Conservation (phyloP, 1,140 invertebrate species). For the Camponotus vicinus region DNA sequence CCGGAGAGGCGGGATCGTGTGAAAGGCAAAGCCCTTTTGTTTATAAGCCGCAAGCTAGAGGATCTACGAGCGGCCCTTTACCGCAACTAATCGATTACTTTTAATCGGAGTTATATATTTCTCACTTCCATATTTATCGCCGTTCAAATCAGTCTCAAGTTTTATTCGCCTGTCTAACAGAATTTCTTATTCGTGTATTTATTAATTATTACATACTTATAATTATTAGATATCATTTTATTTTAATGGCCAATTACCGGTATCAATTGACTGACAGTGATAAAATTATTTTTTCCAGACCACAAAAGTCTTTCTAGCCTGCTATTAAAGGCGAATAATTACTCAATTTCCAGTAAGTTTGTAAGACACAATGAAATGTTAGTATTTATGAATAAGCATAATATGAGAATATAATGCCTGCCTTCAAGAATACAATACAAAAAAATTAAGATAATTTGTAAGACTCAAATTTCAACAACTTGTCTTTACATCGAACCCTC, state of each 20-base stretch:
- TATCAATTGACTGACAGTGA: neutral
- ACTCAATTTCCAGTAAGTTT: neutral
- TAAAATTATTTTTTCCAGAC: neutral
- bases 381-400: neutral
- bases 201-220: neutral
- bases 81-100: conserved; percentile 41
- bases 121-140: conserved; percentile 34
- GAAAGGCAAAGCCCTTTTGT: conserved; percentile 59
- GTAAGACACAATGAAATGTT: neutral
- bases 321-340: neutral
- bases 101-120: conserved; percentile 25
- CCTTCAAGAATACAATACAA: neutral
- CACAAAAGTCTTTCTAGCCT: neutral
- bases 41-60: conserved; percentile 38
- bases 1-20: conserved; percentile 34
- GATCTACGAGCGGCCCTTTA: conserved; percentile 33
- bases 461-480: neutral
- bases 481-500: neutral
- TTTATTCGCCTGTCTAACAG: neutral
- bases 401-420: too few species aligned
- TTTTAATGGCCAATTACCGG: neutral
- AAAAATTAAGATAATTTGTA: neutral
- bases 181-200: neutral
- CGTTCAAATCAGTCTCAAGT: neutral
- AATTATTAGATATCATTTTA: neutral